Percentiles rank a stretch among this genome's conserved stretches.
phyloP scores from a whole-genome alignment of 2,888 invertebrate species.

The Aphidoletes aphidimyza region DNA sequence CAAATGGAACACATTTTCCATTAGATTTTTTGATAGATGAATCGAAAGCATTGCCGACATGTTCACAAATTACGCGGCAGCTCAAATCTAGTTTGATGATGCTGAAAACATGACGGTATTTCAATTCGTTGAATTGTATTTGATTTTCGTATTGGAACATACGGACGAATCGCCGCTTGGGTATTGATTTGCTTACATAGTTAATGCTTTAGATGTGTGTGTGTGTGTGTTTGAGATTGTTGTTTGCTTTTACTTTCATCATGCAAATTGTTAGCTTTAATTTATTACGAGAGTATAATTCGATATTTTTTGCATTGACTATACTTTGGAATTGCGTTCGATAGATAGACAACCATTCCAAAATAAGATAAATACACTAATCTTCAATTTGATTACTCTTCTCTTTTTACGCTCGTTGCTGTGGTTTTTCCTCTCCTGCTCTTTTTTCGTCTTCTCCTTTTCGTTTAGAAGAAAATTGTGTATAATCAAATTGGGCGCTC shows the following conservation, averaged over 20 bases:
- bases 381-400: constrained; percentile 25
- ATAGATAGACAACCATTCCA: background rate
- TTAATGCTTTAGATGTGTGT: background rate
- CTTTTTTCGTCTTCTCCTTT: background rate
- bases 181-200: constrained; percentile 15
- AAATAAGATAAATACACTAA: constrained; percentile 27
- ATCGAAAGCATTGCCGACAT: no score
- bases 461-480: background rate
- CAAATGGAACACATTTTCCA: no score
- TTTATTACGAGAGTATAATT: constrained; percentile 19
- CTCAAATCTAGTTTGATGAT: no score
- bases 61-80: no score
- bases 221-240: background rate
- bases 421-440: background rate
- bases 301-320: background rate
- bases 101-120: no score
- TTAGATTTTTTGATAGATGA: no score
- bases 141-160: background rate
- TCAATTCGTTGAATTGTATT: no score
- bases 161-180: background rate
- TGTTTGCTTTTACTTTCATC: constrained; percentile 41
- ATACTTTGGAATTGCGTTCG: background rate
- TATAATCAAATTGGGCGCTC: background rate
- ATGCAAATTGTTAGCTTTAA: constrained; percentile 42
- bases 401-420: background rate